phyloP scores from a whole-genome alignment of 2,113 vertebrate genomes.

The Chamaetylas fuelleborni region DNA sequence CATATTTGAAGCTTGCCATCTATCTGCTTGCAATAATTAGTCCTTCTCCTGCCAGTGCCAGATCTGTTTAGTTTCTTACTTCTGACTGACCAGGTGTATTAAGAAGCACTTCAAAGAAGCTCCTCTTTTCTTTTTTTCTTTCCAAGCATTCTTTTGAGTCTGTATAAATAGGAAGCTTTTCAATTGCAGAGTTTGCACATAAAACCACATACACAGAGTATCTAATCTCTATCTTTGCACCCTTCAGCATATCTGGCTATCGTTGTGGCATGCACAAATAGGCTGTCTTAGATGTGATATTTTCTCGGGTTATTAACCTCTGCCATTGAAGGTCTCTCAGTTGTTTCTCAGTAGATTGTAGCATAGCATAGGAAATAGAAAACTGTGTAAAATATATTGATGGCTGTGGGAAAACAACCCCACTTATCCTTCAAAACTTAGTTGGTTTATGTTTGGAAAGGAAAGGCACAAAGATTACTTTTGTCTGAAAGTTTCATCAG shows the following conservation, averaged over 20 bases:
- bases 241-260: not conserved
- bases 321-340: not conserved
- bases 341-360: not conserved
- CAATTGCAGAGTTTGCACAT: not conserved
- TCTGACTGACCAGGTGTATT: not conserved
- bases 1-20: not conserved
- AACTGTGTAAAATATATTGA: not conserved
- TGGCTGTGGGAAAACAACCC: not conserved
- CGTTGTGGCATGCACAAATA: not conserved
- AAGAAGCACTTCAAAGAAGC: slow-evolving; percentile 2
- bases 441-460: not conserved
- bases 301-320: not conserved
- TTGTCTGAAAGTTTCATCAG: not conserved
- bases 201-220: not conserved
- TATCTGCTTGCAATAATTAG: not conserved
- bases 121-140: not conserved
- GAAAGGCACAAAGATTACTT: not conserved
- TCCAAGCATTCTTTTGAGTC: slow-evolving; percentile 23
- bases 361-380: not conserved
- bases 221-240: not conserved
- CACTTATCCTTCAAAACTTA: not conserved
- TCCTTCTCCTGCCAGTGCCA: not conserved
- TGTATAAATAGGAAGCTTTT: not conserved
- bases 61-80: not conserved
- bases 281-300: not conserved